These are phyloP conservation scores for Drosophila parabipectinata DNA, from an alignment of 1,140 invertebrate genomes.

Conservation along the genomic window DNA sequence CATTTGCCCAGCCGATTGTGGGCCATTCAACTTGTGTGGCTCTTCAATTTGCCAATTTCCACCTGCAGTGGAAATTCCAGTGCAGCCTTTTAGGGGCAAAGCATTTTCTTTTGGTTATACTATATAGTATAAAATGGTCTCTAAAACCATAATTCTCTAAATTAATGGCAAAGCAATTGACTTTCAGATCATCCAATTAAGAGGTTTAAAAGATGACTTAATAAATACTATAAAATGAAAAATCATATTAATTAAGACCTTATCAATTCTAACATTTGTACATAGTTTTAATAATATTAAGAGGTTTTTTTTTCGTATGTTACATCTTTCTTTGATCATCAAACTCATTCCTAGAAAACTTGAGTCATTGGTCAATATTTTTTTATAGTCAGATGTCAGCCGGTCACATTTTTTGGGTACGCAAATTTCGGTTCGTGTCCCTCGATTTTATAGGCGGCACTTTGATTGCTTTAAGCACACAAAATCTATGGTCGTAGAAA, in stretches of 20 bases:
- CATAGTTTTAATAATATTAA: neutral
- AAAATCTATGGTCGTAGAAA: slow-evolving; percentile 75
- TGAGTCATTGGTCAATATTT: slow-evolving; percentile 24
- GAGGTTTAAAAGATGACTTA: neutral
- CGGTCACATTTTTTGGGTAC: slow-evolving; percentile 37
- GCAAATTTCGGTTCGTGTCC: slow-evolving; percentile 30
- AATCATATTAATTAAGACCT: neutral
- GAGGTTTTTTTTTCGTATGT: neutral
- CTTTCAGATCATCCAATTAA: neutral
- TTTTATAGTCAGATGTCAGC: neutral
- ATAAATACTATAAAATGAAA: neutral
- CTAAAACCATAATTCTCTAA: slow-evolving; percentile 11
- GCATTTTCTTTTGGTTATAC: slow-evolving; percentile 13
- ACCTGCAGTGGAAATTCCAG: slow-evolving; percentile 13
- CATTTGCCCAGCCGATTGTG: slow-evolving; percentile 48
- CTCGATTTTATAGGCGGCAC: slow-evolving; percentile 51
- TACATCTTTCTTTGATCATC: neutral
- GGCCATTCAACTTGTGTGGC: slow-evolving; percentile 43
- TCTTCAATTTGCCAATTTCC: slow-evolving; percentile 12
- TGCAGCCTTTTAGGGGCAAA: slow-evolving; percentile 62
- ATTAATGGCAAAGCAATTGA: slow-evolving; percentile 27
- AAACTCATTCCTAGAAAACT: slow-evolving; percentile 21
- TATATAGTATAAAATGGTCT: neutral
- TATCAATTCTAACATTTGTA: neutral
- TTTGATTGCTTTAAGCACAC: slow-evolving; percentile 64